Evolutionary conservation across 2,797 vertebrate species (phyloP).

Genomic region (Chromobotia macracanthus): DNA sequence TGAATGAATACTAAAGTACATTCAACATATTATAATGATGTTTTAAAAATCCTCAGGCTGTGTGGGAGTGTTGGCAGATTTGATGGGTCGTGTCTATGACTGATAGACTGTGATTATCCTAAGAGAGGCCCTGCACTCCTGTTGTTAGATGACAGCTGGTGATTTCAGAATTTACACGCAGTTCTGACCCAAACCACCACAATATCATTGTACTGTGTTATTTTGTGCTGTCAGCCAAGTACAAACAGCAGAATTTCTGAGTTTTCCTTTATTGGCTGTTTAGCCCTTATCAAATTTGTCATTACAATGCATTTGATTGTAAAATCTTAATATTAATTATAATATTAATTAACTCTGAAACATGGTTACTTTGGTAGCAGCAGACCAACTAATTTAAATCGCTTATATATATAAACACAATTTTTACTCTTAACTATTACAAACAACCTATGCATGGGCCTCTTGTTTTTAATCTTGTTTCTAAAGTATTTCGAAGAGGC

Average conservation of each 20-base stretch:
- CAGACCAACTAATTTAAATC: background rate
- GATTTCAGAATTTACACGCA: slow-evolving; percentile 52
- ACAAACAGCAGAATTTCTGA: slow-evolving; percentile 9
- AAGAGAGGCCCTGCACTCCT: slow-evolving; percentile 31
- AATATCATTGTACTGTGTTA: slow-evolving; percentile 22
- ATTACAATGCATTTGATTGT: background rate
- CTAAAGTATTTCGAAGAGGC: slow-evolving; percentile 34
- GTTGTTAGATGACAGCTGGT: slow-evolving; percentile 45
- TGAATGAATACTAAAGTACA: background rate
- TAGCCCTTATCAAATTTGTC: slow-evolving; percentile 1
- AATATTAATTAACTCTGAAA: background rate
- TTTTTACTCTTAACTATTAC: background rate
- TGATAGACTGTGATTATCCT: slow-evolving; percentile 40
- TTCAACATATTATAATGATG: background rate
- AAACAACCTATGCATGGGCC: background rate
- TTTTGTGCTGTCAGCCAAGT: slow-evolving; percentile 22
- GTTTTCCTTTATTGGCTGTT: slow-evolving; percentile 2
- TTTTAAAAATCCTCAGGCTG: background rate
- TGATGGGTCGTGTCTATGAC: slow-evolving; percentile 3
- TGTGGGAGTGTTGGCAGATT: slow-evolving; percentile 17
- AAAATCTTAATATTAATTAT: background rate
- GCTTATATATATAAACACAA: too few relatives aligned
- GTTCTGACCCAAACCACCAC: slow-evolving; percentile 34
- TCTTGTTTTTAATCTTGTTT: slow-evolving; percentile 23
- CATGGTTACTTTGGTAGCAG: background rate